Evolutionary conservation across 2,888 invertebrate species (phyloP), one percentile per base, ranked within the genome.

Genomic region (Agrilus mali): DNA sequence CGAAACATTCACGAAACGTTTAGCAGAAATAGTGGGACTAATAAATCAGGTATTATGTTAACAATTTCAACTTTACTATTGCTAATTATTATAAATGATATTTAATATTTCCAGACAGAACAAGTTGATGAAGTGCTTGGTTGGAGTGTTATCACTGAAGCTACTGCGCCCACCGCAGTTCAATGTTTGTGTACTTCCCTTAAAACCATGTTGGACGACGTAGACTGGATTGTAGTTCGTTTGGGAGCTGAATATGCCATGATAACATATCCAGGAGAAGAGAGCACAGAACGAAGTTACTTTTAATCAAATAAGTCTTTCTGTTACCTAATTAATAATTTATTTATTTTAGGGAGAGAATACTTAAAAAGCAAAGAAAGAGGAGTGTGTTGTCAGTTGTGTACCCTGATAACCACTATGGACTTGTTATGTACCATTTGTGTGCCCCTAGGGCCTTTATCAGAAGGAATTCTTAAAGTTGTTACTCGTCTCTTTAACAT

Each of bases 361-460:
- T 61, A 65, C 47, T 55, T 77, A 36, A 72, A 69, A 52, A 60
- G 62, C 1, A 69, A 72, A 52, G 77, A 78, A 56, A 66, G 72
- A 36, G 73, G 71, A 12, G 61, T 78, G 20, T 77, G 75, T 50
- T 69, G 69, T n/a, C 76, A 78, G 49, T 55, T 78, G 35, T 71
- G 73, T 33, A 69, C 73, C 27, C 63, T 77, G 8, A 67, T 74
- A 2, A 69, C 70, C 34, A 68, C 73, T 8, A 55, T 77, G 38
- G 63, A 70, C 42, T 67, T 68, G 43, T 52, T 80, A 7, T 67
- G 71, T 12, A 73, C 71, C 47, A 65, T 70, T 7, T 64, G 68
- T 22, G 61, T 76, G 16, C 71, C 71, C 0, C 59, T 74, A n/a
- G 75, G 77, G 0, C 55, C 60, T 27, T 64, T 68, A 33, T 72